A percentile compares a stretch with the other conserved stretches of the same genome.
Conservation (phyloP, 2,113 vertebrate species). For the Zootoca vivipara region DNA sequence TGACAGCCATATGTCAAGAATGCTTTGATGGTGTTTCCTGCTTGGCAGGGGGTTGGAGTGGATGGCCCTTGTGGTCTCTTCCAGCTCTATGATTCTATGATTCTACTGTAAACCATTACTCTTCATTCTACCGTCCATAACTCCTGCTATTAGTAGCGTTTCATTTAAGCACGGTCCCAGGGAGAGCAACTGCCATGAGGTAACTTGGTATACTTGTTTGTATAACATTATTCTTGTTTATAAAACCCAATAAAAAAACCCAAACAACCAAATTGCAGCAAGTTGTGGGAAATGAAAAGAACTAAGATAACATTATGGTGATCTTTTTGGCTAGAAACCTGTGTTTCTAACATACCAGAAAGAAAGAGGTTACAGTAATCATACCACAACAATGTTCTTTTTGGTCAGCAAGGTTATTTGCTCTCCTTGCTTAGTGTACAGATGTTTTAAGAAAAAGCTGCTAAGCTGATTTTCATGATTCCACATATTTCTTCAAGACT, state of each 20-base stretch:
- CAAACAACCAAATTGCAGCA: not conserved
- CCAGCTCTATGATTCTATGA: too few species aligned
- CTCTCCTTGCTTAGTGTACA: not conserved
- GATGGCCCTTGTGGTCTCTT: too few species aligned
- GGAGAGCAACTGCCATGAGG: not conserved
- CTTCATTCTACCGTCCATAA: not conserved
- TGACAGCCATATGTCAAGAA: too few species aligned
- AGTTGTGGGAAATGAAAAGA: not conserved
- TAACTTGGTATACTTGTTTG: too few species aligned
- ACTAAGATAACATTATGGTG: not conserved
- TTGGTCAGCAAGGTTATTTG: not conserved
- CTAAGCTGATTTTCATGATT: not conserved
- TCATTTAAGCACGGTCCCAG: not conserved
- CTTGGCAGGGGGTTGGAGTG: too few species aligned
- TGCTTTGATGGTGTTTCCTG: too few species aligned
- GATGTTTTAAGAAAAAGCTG: not conserved
- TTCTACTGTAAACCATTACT: not conserved
- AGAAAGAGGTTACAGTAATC: not conserved
- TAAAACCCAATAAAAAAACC: too few species aligned
- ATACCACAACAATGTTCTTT: not conserved
- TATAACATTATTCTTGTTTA: too few species aligned
- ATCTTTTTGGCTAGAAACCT: not conserved
- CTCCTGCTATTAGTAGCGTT: not conserved
- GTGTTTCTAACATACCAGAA: not conserved
- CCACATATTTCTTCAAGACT: not conserved